Evolutionary conservation across 2,113 vertebrate species (phyloP), one percentile per base, ranked within the genome.

Genomic region (Kryptolebias marmoratus): DNA sequence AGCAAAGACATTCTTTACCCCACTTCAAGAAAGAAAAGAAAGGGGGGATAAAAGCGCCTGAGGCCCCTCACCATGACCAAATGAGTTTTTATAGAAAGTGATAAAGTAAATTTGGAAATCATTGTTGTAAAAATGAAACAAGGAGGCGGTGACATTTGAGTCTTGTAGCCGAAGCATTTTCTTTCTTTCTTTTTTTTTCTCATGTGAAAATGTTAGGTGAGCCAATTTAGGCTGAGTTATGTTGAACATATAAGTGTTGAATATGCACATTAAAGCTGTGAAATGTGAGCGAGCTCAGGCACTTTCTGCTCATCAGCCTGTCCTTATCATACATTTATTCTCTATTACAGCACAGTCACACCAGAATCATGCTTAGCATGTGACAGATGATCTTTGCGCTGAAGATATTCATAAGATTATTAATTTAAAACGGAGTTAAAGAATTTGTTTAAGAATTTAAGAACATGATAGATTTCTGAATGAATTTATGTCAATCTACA

Each of bases 221-320:
- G 89, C 92, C 92, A 89, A 91, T 92, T 92, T 86, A 84, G 81
- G 80, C 63, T 76, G 91, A 93, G 82, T 94, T 88, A 92, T 85
- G 90, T 82, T 89, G 87, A 75, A 61, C 76, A 62, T 86, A 84
- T 31, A 68, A 83, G 77, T 83, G 49, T 75, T 42, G 59, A 74
- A 84, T 85, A 72, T 81, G 73, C 75, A 79, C 87, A 88, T 84
- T 69, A 87, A 42, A 82, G 80, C 73, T 77, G 65, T 72, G 80
- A 87, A 89, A 88, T 74, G 71, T 70, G 64, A 7, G 58, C 27
- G 44, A 54, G 64, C 61, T 66, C 32, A 18, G 31, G 59, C 53
- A 59, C 64, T 77, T 75, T 73, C 50, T 77, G 68, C 71, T 70
- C 65, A 49, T 74, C 42, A 68, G 68, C 48, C 66, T 63, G 54